Percentiles rank a stretch among this genome's conserved stretches.
These are phyloP conservation scores for Paracentrotus lividus DNA, from an alignment of 53 echinoderm and acorn worm genomes.

Conservation along the genomic window DNA sequence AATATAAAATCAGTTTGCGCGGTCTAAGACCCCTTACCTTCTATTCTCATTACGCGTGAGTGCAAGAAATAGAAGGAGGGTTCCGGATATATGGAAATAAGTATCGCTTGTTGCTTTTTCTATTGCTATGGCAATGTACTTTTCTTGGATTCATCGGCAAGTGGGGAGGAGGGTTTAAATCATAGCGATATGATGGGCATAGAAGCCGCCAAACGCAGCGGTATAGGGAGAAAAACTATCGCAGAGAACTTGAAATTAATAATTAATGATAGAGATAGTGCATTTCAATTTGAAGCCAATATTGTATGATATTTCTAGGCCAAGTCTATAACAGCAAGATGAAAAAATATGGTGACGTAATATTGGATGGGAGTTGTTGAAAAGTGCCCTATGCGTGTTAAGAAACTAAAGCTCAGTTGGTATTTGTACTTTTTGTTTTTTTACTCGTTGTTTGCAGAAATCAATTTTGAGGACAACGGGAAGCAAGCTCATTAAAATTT, in stretches of 20 bases:
- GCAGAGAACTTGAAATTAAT: conserved; percentile 60
- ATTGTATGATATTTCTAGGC: conserved; percentile 8
- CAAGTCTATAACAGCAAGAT: not conserved
- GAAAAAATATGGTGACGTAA: conserved; percentile 57
- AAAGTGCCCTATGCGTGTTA: conserved; percentile 13
- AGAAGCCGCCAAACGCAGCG: conserved; percentile 56
- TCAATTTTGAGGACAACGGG: conserved; percentile 52
- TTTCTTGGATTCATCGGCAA: conserved; percentile 15
- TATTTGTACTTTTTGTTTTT: conserved; percentile 29
- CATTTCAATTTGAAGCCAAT: conserved; percentile 66
- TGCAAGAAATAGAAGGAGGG: conserved; percentile 55
- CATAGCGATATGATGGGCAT: conserved; percentile 32
- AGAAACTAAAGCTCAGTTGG: conserved; percentile 8
- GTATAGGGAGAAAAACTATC: conserved; percentile 56
- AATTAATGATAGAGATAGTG: conserved; percentile 68
- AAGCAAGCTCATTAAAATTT: conserved; percentile 66
- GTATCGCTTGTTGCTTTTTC: conserved; percentile 68
- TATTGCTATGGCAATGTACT: conserved; percentile 56
- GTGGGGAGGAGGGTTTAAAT: not conserved
- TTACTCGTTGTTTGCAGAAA: not conserved
- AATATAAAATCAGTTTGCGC: conserved; percentile 56
- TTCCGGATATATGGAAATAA: conserved; percentile 70
- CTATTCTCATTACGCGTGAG: conserved; percentile 42
- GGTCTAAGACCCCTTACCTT: conserved; percentile 52
- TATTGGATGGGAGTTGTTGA: conserved; percentile 45